Base-by-base conservation (phyloP, 2,888 invertebrate genomes). In the Listrodromus nycthemerus region DNA sequence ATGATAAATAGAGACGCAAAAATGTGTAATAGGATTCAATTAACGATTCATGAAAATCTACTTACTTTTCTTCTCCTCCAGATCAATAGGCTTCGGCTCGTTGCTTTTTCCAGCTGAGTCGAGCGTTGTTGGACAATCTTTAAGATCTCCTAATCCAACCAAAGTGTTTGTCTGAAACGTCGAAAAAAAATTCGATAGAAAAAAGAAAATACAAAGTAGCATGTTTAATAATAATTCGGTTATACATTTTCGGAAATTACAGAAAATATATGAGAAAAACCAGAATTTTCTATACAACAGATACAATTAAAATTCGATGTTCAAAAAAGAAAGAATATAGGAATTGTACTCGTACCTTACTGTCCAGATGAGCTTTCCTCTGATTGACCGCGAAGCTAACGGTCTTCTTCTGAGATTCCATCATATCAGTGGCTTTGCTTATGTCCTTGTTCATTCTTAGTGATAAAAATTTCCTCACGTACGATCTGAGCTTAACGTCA, bases 391-490 rank as follows among this genome's bases (percentile, higher is more conserved):
- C 96, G 93, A 97, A 97, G 93, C 97, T 97, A 85, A 97, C 97
- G 86, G 96, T 96, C 93, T 97, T 97, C 92, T 96, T 96, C 83
- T 94, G 94, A 41, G 93, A 93, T 48, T 94, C 93, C 86, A 94
- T 94, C 91, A 95, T 95, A 88, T 95, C 95, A 86, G 94, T 94
- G 87, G 95, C 95, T 91, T 95, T 95, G 85, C 94, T 94, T 88
- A 95, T 95, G 88, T 96, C 96, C 89, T 96, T 96, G 89, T 96
- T 96, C 92, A 96, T 95, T 92, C 95, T 96, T 92, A 96, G 94
- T 88, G 96, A 95, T 83, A 97, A 94, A 91, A 96, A 96, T 91
- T 96, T 96, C 90, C 95, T 95, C 75, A 96, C 96, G 91, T 96
- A 96, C 87, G 95, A 95, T 91, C 96, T 95, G 92, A 97, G 94